phyloP scores from a whole-genome alignment of 2,888 invertebrate genomes.

The Hypsopygia costalis region DNA sequence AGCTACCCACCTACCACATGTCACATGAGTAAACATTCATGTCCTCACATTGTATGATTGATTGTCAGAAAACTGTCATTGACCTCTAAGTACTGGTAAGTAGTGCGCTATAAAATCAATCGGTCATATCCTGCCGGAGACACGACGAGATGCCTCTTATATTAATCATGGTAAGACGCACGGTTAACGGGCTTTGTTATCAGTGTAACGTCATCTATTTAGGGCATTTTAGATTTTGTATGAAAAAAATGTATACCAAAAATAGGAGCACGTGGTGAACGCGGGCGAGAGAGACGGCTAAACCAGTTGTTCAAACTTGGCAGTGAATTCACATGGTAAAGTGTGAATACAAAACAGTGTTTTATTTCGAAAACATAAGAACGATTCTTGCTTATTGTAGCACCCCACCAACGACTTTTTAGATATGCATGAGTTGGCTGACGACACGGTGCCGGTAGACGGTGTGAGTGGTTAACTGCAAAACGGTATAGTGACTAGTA shows the following conservation, averaged over 20 bases:
- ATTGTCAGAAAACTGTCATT: slow-evolving; percentile 43
- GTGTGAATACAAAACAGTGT: slow-evolving; percentile 23
- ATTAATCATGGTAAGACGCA: slow-evolving; percentile 18
- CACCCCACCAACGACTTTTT: slow-evolving; percentile 40
- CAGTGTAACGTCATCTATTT: slow-evolving; percentile 26
- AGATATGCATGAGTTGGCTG: slow-evolving; percentile 28
- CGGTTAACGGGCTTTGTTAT: slow-evolving; percentile 32
- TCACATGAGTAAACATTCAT: no score
- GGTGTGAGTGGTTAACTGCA: slow-evolving; percentile 52
- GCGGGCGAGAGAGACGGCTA: slow-evolving; percentile 48
- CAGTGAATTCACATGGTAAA: slow-evolving; percentile 51
- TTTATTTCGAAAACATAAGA: slow-evolving; percentile 21
- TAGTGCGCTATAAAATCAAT: slow-evolving; percentile 47
- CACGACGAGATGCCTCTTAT: slow-evolving; percentile 34
- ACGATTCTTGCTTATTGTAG: slow-evolving; percentile 18
- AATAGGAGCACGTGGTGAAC: slow-evolving; percentile 47
- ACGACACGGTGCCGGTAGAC: slow-evolving; percentile 47
- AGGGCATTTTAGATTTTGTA: slow-evolving; percentile 13
- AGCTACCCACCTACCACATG: no score
- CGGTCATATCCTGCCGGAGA: slow-evolving; percentile 54
- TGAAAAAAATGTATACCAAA: slow-evolving; percentile 44
- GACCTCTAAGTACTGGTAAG: slow-evolving; percentile 45
- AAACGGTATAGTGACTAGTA: slow-evolving; percentile 57
- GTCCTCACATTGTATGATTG: neutral
- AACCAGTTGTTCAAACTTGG: slow-evolving; percentile 73